Evolutionary conservation across 2,888 invertebrate species (phyloP).

Genomic region (Heliconius cydno): DNA sequence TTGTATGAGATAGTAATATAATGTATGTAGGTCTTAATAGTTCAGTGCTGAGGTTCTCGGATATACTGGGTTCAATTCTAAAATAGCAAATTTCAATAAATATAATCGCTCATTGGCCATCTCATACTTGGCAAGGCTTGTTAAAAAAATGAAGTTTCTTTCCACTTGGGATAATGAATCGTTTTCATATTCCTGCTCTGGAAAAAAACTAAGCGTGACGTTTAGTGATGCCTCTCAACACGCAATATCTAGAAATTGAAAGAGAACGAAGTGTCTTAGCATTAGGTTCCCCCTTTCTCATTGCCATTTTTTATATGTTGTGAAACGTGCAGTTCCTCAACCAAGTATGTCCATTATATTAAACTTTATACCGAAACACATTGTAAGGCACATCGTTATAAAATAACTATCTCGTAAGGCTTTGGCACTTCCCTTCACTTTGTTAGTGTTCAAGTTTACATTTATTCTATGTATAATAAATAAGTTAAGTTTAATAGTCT

Average conservation of each 20-base stretch:
- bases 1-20: constrained; percentile 10
- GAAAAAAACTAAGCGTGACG: background rate
- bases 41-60: background rate
- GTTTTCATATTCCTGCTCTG: background rate
- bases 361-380: constrained; percentile 1
- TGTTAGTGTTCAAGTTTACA: background rate
- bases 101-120: no score
- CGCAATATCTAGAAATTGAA: background rate
- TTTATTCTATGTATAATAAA: background rate
- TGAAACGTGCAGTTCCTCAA: background rate
- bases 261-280: background rate
- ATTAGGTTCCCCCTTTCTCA: background rate
- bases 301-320: background rate
- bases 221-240: background rate
- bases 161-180: background rate
- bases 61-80: background rate
- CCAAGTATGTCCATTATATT: background rate
- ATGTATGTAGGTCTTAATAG: background rate
- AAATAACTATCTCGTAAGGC: constrained; percentile 17
- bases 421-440: constrained; percentile 21
- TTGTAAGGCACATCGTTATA: constrained; percentile 11
- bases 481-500: constrained; percentile 3
- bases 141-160: no score
- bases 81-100: no score
- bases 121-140: no score